Percentiles rank a stretch among this genome's conserved stretches.
phyloP scores from a whole-genome alignment of 2,113 vertebrate genomes.

The Leiothrix lutea region DNA sequence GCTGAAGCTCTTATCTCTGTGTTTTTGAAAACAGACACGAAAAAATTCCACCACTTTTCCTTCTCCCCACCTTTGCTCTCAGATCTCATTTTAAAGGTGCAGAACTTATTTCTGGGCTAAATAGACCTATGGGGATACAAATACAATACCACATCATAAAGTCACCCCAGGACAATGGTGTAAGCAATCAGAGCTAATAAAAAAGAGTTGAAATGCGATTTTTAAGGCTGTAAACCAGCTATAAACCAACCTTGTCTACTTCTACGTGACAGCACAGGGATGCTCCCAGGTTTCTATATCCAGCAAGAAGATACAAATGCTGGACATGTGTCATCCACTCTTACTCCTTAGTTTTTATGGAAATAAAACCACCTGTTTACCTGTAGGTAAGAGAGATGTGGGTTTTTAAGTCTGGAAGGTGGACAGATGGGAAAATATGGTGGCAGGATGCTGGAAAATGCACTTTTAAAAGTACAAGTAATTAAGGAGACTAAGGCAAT shows the following conservation, averaged over 20 bases:
- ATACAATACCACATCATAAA: not conserved
- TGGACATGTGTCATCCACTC: not conserved
- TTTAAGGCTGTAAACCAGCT: not conserved
- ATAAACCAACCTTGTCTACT: not conserved
- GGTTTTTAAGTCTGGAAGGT: not conserved
- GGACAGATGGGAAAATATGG: not conserved
- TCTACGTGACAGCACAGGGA: not conserved
- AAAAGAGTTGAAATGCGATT: not conserved
- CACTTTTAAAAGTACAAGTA: not conserved
- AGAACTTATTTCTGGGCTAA: not conserved
- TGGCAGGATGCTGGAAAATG: not conserved
- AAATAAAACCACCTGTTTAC: not conserved
- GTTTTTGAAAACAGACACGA: not conserved
- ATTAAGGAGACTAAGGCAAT: not conserved
- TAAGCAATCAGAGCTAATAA: not conserved
- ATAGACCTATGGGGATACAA: not conserved
- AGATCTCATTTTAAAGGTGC: not conserved
- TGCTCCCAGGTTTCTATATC: not conserved
- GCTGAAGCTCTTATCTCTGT: not conserved
- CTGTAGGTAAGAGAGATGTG: not conserved
- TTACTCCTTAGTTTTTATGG: not conserved
- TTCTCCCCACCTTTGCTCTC: not conserved
- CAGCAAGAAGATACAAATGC: fast-evolving
- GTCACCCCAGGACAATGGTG: not conserved
- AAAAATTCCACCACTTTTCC: not conserved